phyloP scores from a whole-genome alignment of 2,113 vertebrate genomes.

The Chinchilla lanigera region DNA sequence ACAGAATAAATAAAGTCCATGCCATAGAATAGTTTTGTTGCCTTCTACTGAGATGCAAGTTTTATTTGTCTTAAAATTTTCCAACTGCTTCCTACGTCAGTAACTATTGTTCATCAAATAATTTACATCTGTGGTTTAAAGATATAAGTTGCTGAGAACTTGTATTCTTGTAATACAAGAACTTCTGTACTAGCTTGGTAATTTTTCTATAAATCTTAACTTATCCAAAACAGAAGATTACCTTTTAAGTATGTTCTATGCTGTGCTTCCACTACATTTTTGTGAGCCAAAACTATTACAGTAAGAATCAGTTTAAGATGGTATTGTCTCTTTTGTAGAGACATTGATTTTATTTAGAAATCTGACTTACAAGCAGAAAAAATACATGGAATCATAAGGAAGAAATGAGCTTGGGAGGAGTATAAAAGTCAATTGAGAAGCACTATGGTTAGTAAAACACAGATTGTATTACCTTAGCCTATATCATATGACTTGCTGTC shows the following conservation, averaged over 20 bases:
- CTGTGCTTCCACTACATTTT: background rate
- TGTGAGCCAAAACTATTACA: background rate
- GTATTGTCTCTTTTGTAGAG: background rate
- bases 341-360: conserved; percentile 37
- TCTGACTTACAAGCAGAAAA: background rate
- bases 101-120: background rate
- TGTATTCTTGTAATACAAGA: too few species aligned
- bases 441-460: background rate
- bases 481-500: background rate
- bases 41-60: background rate
- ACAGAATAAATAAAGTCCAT: background rate
- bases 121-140: background rate
- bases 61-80: conserved; percentile 2
- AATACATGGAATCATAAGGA: background rate
- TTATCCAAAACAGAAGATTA: background rate
- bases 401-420: background rate
- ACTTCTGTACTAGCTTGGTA: background rate
- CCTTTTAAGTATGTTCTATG: background rate
- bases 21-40: background rate
- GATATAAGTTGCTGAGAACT: background rate
- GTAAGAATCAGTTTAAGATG: background rate
- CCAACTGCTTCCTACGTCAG: background rate
- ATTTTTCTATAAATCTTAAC: background rate
- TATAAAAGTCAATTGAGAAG: conserved; percentile 22
- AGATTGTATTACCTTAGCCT: background rate